Conservation (phyloP, 2,888 invertebrate genomes). For the Aspidiotus rigidus region DNA sequence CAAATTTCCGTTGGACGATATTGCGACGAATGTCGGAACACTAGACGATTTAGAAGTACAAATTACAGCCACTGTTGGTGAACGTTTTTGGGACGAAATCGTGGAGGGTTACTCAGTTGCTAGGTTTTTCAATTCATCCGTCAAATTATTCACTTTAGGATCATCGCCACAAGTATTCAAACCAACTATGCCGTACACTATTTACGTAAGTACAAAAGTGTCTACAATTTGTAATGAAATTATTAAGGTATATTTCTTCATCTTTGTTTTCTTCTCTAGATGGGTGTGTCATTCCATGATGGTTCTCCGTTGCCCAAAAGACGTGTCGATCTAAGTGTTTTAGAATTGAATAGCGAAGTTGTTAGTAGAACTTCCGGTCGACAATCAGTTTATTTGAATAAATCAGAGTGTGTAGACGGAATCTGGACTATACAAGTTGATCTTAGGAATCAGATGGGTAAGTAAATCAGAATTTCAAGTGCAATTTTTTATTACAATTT, state of each 20-base stretch:
- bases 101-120: constrained; percentile 80
- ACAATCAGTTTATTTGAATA: constrained; percentile 56
- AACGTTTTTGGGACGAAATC: constrained; percentile 72
- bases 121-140: constrained; percentile 76
- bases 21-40: constrained; percentile 56
- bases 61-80: constrained; percentile 78
- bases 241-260: constrained; percentile 5
- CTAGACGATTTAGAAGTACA: constrained; percentile 71
- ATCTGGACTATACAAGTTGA: constrained; percentile 78
- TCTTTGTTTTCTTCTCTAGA: constrained; percentile 44
- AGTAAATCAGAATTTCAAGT: constrained; percentile 10
- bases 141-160: constrained; percentile 74
- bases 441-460: constrained; percentile 56
- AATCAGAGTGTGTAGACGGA: constrained; percentile 56
- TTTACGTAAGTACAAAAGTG: constrained; percentile 56
- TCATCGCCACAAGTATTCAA: constrained; percentile 90
- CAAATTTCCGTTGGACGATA: constrained; percentile 71
- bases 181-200: constrained; percentile 82
- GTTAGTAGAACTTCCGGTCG: constrained; percentile 54
- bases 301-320: constrained; percentile 65
- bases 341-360: constrained; percentile 58
- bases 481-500: constrained; percentile 6
- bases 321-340: constrained; percentile 54
- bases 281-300: constrained; percentile 84
- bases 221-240: neutral